Percentiles rank a stretch among this genome's conserved stretches.
Conservation (phyloP, 2,113 vertebrate genomes). For the Forbesichthys agassizii region DNA sequence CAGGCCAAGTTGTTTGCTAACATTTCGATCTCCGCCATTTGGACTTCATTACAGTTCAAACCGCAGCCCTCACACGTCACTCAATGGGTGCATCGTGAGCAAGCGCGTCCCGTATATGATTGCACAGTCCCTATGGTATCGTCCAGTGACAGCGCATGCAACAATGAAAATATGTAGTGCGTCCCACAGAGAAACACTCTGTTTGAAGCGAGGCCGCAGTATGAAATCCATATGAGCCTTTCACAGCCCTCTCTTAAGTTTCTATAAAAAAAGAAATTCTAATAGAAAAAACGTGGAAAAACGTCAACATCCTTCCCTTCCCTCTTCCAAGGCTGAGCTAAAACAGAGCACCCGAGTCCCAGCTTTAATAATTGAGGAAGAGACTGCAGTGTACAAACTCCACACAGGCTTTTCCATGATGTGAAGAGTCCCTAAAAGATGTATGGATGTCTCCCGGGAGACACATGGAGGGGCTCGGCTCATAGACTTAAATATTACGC, state of each 20-base stretch:
- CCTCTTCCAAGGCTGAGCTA: slow-evolving; percentile 50
- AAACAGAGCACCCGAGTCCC: slow-evolving; percentile 60
- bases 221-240: slow-evolving; percentile 70
- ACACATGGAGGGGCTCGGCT: slow-evolving; percentile 49
- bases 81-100: slow-evolving; percentile 62
- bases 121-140: slow-evolving; percentile 61
- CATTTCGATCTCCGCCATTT: slow-evolving; percentile 67
- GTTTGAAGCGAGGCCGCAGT: slow-evolving; percentile 64
- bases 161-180: slow-evolving; percentile 62
- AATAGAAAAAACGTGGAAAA: slow-evolving; percentile 31
- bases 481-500: slow-evolving; percentile 65
- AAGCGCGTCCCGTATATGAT: slow-evolving; percentile 70
- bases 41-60: slow-evolving; percentile 60
- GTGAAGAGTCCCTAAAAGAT: slow-evolving; percentile 76
- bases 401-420: slow-evolving; percentile 52
- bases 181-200: slow-evolving; percentile 60
- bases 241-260: slow-evolving; percentile 60
- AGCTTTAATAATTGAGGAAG: slow-evolving; percentile 76
- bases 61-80: slow-evolving; percentile 62
- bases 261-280: slow-evolving; percentile 25
- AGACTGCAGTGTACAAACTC: slow-evolving; percentile 69
- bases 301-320: slow-evolving; percentile 43
- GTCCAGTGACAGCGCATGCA: slow-evolving; percentile 51
- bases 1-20: slow-evolving; percentile 66
- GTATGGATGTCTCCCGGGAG: slow-evolving; percentile 73